Conservation (phyloP, 1,140 invertebrate genomes). For the Dendroctonus ponderosae region DNA sequence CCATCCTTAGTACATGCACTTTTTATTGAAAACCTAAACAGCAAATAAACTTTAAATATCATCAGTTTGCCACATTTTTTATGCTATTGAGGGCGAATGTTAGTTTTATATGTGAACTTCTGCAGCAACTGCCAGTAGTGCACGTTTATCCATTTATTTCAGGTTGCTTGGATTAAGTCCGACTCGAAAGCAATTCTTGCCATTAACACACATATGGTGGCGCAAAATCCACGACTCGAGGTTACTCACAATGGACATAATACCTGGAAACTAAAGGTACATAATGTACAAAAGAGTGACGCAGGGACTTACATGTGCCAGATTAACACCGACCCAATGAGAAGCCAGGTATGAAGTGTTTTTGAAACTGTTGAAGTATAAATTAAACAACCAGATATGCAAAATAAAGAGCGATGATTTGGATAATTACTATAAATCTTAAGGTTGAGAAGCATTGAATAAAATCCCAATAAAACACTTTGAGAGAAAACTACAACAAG, state of each 20-base stretch:
- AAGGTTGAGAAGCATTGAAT: not conserved
- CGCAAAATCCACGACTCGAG: constrained; percentile 77
- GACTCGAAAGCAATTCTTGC: constrained; percentile 86
- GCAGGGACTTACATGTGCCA: constrained; percentile 89
- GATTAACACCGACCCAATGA: constrained; percentile 89
- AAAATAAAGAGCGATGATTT: too few relatives aligned
- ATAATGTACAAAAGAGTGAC: constrained; percentile 84
- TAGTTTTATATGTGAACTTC: not conserved
- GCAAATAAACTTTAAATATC: constrained; percentile 24
- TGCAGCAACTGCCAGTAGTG: too few relatives aligned
- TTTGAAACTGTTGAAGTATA: not conserved
- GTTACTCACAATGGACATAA: constrained; percentile 90
- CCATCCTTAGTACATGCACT: constrained; percentile 24
- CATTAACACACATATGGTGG: constrained; percentile 86
- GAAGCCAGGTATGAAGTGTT: constrained; percentile 67
- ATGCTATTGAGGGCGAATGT: not conserved
- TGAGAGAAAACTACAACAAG: too few relatives aligned
- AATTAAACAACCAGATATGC: too few relatives aligned
- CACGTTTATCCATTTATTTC: constrained; percentile 40
- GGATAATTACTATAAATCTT: too few relatives aligned
- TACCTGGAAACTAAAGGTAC: constrained; percentile 86
- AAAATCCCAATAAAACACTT: not conserved
- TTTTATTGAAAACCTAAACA: constrained; percentile 30
- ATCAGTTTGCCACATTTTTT: not conserved
- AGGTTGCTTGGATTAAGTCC: constrained; percentile 91